Evolutionary conservation across 2,888 invertebrate genomes (phyloP).

Genomic region (Microctonus hyperodae): DNA sequence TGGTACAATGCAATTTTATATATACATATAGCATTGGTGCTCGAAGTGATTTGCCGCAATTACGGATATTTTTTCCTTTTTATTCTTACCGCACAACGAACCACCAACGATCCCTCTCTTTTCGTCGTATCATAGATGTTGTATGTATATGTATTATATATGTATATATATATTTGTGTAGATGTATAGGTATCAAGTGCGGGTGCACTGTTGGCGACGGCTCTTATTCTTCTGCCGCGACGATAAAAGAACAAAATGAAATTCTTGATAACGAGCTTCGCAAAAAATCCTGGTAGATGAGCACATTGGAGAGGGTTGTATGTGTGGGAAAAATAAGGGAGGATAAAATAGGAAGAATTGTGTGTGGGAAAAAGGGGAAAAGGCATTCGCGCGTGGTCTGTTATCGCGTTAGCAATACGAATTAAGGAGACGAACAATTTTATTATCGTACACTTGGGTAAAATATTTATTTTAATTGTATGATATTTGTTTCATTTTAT

Average conservation of each 20-base stretch:
- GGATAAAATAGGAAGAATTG: conserved; percentile 1
- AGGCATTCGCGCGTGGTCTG: conserved; percentile 17
- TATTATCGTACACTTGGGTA: conserved; percentile 4
- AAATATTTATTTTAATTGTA: conserved; percentile 1
- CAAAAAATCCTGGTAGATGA: conserved; percentile 43
- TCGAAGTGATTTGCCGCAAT: conserved; percentile 50
- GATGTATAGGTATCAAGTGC: conserved; percentile 5
- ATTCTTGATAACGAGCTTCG: conserved; percentile 42
- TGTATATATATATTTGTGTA: too few relatives aligned
- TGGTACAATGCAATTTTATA: not conserved
- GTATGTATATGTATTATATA: too few relatives aligned
- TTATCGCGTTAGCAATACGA: conserved; percentile 28
- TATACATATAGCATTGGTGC: conserved; percentile 26
- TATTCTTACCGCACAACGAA: conserved; percentile 16
- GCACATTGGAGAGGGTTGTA: not conserved
- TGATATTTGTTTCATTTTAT: not conserved
- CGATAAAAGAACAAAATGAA: conserved; percentile 34
- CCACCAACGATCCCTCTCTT: conserved; percentile 9
- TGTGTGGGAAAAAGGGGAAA: conserved; percentile 3
- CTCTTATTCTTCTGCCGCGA: conserved; percentile 30
- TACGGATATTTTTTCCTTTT: conserved; percentile 44
- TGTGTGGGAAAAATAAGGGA: not conserved
- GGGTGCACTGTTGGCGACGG: conserved; percentile 31
- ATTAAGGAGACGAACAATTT: conserved; percentile 26
- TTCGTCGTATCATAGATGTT: too few relatives aligned